Percentiles rank a stretch among this genome's conserved stretches.
Evolutionary conservation across 2,797 vertebrate species (phyloP).

Genomic region (Eulemur mongoz): DNA sequence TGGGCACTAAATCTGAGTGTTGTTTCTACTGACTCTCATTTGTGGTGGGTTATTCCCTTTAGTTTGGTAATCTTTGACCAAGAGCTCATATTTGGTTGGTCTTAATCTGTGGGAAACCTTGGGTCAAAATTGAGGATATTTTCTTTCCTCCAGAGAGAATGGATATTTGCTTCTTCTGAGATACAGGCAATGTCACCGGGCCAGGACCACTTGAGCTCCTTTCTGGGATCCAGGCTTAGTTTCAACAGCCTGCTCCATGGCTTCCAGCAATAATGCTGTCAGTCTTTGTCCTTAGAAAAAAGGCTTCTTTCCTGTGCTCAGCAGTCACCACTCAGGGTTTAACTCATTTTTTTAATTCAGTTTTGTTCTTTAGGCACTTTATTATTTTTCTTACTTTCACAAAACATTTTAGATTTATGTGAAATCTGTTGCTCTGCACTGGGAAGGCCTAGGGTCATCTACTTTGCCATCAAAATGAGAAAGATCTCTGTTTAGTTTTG

Average conservation of each 20-base stretch:
- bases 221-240: neutral
- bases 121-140: neutral
- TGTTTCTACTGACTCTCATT: neutral
- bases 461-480: neutral
- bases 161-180: neutral
- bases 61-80: neutral
- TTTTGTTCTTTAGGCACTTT: neutral
- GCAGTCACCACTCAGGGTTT: neutral
- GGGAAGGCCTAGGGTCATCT: neutral
- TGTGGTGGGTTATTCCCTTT: neutral
- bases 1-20: neutral
- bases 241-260: neutral
- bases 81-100: neutral
- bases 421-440: neutral
- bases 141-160: neutral
- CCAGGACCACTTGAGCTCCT: no score
- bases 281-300: neutral
- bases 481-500: neutral
- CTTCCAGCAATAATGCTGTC: neutral
- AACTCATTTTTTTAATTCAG: neutral
- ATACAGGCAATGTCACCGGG: neutral
- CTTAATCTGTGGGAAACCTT: neutral
- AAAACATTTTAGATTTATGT: neutral
- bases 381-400: neutral
- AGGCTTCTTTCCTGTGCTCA: neutral